Conservation (phyloP, 1,140 invertebrate species). For the Zophobas morio region DNA sequence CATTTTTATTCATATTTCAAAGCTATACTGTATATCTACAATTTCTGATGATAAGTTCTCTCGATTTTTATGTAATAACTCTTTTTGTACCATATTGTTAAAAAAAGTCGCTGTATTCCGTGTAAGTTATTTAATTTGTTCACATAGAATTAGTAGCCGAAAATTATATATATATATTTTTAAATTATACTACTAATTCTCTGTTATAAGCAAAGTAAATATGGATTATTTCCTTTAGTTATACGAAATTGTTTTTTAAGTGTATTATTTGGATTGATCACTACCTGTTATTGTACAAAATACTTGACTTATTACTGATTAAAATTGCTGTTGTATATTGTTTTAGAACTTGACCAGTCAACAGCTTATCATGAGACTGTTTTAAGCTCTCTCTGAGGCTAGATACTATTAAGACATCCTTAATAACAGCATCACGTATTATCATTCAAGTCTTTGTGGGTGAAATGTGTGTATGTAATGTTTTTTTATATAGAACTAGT, state of each 20-base stretch:
- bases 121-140: constrained; percentile 46
- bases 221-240: constrained; percentile 43
- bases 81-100: constrained; percentile 46
- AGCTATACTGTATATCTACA: constrained; percentile 18
- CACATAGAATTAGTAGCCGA: constrained; percentile 46
- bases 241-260: constrained; percentile 21
- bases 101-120: constrained; percentile 40
- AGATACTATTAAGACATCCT: constrained; percentile 12
- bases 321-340: constrained; percentile 44
- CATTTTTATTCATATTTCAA: constrained; percentile 38
- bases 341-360: constrained; percentile 46
- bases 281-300: constrained; percentile 52
- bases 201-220: constrained; percentile 26
- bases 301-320: constrained; percentile 39
- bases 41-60: constrained; percentile 42
- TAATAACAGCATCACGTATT: constrained; percentile 14
- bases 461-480: constrained; percentile 13
- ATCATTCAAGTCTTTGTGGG: constrained; percentile 19
- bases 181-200: constrained; percentile 49
- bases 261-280: constrained; percentile 41
- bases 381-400: constrained; percentile 45
- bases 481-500: constrained; percentile 35
- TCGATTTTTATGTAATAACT: constrained; percentile 43
- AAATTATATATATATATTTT: constrained; percentile 34
- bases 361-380: constrained; percentile 47